Evolutionary conservation across 2,888 invertebrate genomes (phyloP).

Genomic region (Hedychridium roseum): DNA sequence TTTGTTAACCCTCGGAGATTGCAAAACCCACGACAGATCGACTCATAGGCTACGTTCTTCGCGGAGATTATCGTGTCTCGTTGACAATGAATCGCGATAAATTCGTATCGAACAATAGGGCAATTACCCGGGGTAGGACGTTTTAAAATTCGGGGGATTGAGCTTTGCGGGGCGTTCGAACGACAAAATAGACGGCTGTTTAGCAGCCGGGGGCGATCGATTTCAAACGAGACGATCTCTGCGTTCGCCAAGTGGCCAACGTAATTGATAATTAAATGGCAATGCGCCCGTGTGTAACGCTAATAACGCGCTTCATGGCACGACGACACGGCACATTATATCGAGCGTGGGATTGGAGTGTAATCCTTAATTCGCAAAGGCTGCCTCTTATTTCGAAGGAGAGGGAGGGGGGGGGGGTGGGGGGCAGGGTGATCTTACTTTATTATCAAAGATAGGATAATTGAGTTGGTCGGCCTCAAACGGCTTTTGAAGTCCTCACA

Average conservation of each 20-base stretch:
- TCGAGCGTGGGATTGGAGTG: conserved; percentile 22
- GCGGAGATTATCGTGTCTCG: conserved; percentile 9
- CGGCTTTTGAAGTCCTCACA: no score
- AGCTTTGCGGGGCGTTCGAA: background rate
- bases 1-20: conserved; percentile 26
- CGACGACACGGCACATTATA: background rate
- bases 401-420: no score
- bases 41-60: conserved; percentile 11
- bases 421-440: no score
- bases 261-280: no score
- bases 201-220: no score
- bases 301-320: background rate
- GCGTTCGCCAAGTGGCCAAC: no score
- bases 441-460: no score
- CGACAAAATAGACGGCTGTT: no score
- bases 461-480: no score
- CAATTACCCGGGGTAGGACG: background rate
- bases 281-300: background rate
- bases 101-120: conserved; percentile 1
- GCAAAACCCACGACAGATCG: conserved; percentile 19
- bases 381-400: conserved; percentile 16
- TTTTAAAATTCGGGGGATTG: conserved; percentile 14
- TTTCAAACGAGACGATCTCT: no score
- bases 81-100: no score
- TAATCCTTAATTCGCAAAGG: conserved; percentile 27